phyloP scores from a whole-genome alignment of 2,797 vertebrate genomes.

The Novumbra hubbsi region DNA sequence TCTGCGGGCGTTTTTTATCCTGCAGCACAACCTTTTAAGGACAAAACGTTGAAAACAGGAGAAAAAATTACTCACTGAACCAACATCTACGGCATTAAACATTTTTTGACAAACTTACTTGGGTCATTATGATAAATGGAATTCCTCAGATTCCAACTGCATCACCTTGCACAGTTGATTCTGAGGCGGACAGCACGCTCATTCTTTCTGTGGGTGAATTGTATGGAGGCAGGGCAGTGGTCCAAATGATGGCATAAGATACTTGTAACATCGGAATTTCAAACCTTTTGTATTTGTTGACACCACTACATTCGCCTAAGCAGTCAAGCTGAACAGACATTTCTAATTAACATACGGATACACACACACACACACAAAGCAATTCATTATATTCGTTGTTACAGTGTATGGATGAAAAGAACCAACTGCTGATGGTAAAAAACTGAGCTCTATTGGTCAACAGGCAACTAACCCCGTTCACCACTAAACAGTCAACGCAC shows the following conservation, averaged over 20 bases:
- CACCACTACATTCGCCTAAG: background rate
- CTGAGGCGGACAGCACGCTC: background rate
- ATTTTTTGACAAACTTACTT: no score
- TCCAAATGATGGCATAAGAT: no score
- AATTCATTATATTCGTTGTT: background rate
- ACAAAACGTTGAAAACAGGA: no score
- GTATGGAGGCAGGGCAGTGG: background rate
- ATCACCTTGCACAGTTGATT: background rate
- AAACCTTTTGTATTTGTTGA: background rate
- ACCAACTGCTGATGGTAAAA: background rate
- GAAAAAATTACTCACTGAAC: no score
- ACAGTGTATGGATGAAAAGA: background rate
- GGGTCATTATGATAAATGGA: conserved; percentile 6
- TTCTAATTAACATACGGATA: background rate
- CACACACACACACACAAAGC: no score
- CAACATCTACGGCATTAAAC: no score
- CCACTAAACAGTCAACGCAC: background rate
- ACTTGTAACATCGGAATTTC: background rate
- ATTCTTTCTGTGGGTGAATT: background rate
- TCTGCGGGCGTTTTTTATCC: no score
- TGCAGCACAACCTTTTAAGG: no score
- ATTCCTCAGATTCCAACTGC: conserved; percentile 11
- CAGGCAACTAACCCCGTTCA: background rate
- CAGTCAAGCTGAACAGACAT: background rate
- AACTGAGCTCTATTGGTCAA: background rate